These are phyloP conservation scores for Polypterus senegalus DNA, from an alignment of 2,113 vertebrate genomes.

Conservation along the genomic window DNA sequence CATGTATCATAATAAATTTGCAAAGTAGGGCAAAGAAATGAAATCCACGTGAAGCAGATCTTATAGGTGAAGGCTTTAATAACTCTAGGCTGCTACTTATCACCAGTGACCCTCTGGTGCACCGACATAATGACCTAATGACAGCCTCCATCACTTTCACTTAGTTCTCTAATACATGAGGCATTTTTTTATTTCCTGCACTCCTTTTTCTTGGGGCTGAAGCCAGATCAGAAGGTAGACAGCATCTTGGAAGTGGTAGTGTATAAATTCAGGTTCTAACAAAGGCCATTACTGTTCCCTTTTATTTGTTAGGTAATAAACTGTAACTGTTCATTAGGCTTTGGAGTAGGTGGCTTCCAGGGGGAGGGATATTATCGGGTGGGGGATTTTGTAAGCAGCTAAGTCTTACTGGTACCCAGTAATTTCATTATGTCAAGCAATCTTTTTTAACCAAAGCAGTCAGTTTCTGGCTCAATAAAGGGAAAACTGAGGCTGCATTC, in stretches of 20 bases:
- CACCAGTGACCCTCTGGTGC: too few species aligned
- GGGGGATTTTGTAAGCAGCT: neutral
- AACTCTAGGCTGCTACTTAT: too few species aligned
- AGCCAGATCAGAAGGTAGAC: neutral
- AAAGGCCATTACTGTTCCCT: neutral
- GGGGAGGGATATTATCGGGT: neutral
- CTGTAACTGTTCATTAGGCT: neutral
- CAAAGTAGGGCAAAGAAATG: too few species aligned
- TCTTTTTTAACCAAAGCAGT: conserved; percentile 1
- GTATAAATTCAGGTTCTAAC: neutral
- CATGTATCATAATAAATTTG: too few species aligned
- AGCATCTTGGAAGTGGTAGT: neutral
- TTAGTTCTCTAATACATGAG: neutral
- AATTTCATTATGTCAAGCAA: neutral
- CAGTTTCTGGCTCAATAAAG: conserved; percentile 11
- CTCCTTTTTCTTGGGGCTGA: too few species aligned
- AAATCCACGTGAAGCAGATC: too few species aligned
- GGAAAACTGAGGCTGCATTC: conserved; percentile 1
- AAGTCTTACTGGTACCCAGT: conserved; percentile 1
- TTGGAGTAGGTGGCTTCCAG: neutral
- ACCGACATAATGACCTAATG: neutral
- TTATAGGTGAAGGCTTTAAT: too few species aligned
- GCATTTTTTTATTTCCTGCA: too few species aligned
- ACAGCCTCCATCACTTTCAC: neutral
- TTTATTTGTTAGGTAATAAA: neutral